A percentile compares a stretch with the other conserved stretches of the same genome.
Evolutionary conservation across 2,888 invertebrate genomes (phyloP).

Genomic region (Brassicogethes aeneus): DNA sequence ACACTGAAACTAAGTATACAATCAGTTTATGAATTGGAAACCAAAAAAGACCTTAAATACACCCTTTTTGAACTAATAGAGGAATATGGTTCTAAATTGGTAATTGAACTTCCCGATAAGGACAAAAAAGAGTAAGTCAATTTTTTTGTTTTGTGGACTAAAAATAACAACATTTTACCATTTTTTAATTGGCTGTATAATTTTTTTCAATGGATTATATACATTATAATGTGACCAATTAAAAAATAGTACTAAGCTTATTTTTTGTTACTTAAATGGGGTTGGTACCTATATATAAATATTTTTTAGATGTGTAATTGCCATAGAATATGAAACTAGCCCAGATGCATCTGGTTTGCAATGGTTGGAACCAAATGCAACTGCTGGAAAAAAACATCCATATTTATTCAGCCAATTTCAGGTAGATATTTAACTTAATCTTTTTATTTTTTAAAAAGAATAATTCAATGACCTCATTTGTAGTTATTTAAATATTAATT

Average conservation of each 20-base stretch:
- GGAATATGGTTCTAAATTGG: slow-evolving; percentile 70
- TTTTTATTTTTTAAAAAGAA: slow-evolving; percentile 5
- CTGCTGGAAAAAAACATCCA: slow-evolving; percentile 76
- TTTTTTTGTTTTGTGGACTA: too few species aligned
- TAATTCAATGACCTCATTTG: background rate
- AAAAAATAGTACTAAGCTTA: too few species aligned
- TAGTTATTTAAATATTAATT: too few species aligned
- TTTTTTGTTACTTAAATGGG: too few species aligned
- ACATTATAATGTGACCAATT: too few species aligned
- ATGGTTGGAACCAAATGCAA: slow-evolving; percentile 82
- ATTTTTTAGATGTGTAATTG: slow-evolving; percentile 45
- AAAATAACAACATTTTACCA: too few species aligned
- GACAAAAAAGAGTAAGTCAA: slow-evolving; percentile 23
- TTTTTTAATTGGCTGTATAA: too few species aligned
- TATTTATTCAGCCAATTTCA: slow-evolving; percentile 81
- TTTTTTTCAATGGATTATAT: too few species aligned
- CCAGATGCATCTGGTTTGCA: slow-evolving; percentile 77
- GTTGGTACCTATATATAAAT: too few species aligned
- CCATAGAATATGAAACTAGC: slow-evolving; percentile 67
- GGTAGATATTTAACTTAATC: slow-evolving; percentile 43
- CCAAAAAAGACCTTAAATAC: slow-evolving; percentile 37
- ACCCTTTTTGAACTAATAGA: slow-evolving; percentile 50
- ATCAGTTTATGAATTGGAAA: slow-evolving; percentile 45
- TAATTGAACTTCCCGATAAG: slow-evolving; percentile 53
- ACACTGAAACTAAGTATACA: slow-evolving; percentile 59